Evolutionary conservation across 1,140 invertebrate species (phyloP), one percentile per base, ranked within the genome.

Genomic region (Zophobas morio): DNA sequence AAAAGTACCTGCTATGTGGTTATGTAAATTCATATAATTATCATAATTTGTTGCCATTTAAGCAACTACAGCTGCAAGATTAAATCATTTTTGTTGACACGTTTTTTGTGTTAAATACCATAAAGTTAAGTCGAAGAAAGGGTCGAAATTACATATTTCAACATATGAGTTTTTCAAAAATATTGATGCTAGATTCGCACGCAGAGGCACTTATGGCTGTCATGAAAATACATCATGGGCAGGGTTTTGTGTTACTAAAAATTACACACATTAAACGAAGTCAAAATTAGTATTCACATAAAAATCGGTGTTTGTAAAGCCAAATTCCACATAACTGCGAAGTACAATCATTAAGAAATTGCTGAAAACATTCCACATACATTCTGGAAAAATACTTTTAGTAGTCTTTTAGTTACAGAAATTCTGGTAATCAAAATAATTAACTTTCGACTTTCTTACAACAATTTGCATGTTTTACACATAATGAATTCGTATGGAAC

Each of bases 101-200:
- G 60, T 66, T 66, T 66, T 66, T 66, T 57, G 54, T 53, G 5
- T 53, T 53, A 53, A 53, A 46, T 46, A 46, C 42, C 8, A 8
- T 46, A 46, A 46, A 3, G 3, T 3, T 8, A 46, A 46, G 3
- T 8, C 3, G 8, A 46, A 8, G 8, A 3, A 8, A 53, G 56
- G 6, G n/a, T 36, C 33, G 36, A 66, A 77, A 77, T 77, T 77
- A 49, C 57, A 60, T 60, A 51, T 60, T 35, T 77, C 46, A 57
- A 20, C n/a, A 49, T 73, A 51, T 47, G 49, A 57, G 63, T 47
- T 63, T 46, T 37, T 20, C 46, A 47, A 63, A 74, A 74, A 56
- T 35, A n/a, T 51, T 51, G 49, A 20, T 3, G 70, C 70, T 32
- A 74, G 32, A 60, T 39, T 40, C 5, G 53, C 32, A 5, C 34